Conservation (phyloP, 2,888 invertebrate species). For the Calephelis perditalis region DNA sequence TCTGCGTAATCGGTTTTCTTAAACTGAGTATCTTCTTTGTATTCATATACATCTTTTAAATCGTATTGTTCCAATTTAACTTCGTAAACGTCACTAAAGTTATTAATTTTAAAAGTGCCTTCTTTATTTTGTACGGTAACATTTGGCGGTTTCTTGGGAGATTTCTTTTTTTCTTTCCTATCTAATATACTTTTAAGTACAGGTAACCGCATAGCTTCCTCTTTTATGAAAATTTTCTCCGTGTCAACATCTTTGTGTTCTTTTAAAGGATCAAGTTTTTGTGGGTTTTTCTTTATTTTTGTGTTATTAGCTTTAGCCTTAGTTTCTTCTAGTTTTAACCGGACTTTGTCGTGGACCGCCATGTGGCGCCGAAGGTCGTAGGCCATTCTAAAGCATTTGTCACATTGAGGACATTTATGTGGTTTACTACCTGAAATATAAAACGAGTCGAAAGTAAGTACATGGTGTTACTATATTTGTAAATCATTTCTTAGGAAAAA, state of each 20-base stretch:
- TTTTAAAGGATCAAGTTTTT: constrained; percentile 27
- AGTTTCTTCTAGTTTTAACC: constrained; percentile 38
- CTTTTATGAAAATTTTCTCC: constrained; percentile 15
- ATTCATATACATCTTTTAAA: constrained; percentile 45
- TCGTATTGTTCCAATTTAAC: constrained; percentile 41
- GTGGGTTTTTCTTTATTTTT: constrained; percentile 29
- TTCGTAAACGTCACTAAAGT: constrained; percentile 44
- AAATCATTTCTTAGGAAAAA: too few species aligned
- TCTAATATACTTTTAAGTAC: constrained; percentile 32
- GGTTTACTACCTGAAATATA: constrained; percentile 83
- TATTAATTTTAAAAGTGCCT: constrained; percentile 39
- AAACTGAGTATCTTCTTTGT: constrained; percentile 16
- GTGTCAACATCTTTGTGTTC: constrained; percentile 26
- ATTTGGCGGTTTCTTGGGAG: constrained; percentile 39
- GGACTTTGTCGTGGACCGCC: constrained; percentile 80
- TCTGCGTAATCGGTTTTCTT: constrained; percentile 32
- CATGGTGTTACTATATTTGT: too few species aligned
- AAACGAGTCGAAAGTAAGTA: background rate
- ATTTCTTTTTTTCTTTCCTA: constrained; percentile 33
- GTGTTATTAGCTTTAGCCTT: constrained; percentile 32
- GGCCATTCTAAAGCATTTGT: constrained; percentile 88
- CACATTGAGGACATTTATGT: constrained; percentile 85
- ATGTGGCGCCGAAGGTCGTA: constrained; percentile 91
- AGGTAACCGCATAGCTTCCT: constrained; percentile 25
- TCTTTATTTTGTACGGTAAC: constrained; percentile 47